Conservation (phyloP, 2,113 vertebrate genomes). For the Paramormyrops kingsleyae region DNA sequence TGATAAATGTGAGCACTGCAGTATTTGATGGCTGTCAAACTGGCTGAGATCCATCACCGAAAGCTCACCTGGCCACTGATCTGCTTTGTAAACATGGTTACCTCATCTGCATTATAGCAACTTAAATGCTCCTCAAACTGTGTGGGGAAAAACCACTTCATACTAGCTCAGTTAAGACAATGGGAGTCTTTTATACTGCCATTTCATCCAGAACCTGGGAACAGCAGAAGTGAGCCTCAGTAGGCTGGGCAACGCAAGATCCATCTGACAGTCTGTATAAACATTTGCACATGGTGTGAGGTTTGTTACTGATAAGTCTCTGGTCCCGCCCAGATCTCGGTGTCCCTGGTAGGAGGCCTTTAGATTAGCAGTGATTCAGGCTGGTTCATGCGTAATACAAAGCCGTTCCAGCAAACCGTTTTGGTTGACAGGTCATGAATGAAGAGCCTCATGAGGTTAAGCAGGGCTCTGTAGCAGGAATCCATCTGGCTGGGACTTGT, state of each 20-base stretch:
- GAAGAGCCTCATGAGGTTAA: not conserved
- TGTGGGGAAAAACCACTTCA: not conserved
- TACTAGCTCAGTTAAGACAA: not conserved
- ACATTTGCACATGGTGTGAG: constrained; percentile 4
- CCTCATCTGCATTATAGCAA: not conserved
- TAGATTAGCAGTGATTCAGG: not conserved
- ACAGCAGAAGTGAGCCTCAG: not conserved
- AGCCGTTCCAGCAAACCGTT: not conserved
- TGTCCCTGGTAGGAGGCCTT: not conserved
- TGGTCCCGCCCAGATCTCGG: not conserved
- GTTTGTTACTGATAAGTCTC: not conserved
- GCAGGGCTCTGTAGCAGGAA: not conserved
- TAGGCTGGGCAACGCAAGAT: not conserved
- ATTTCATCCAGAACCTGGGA: not conserved
- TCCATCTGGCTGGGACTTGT: not conserved
- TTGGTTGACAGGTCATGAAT: not conserved
- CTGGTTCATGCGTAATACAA: not conserved
- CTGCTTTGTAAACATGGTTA: not conserved
- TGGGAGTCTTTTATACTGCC: not conserved
- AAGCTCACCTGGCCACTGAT: not conserved
- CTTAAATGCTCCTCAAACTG: not conserved
- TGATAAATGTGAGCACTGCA: not conserved
- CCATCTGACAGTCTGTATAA: not conserved
- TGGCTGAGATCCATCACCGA: not conserved
- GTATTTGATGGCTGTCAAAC: not conserved